phyloP scores from a whole-genome alignment of 1,140 invertebrate genomes.

The Chironomus striatipennis region DNA sequence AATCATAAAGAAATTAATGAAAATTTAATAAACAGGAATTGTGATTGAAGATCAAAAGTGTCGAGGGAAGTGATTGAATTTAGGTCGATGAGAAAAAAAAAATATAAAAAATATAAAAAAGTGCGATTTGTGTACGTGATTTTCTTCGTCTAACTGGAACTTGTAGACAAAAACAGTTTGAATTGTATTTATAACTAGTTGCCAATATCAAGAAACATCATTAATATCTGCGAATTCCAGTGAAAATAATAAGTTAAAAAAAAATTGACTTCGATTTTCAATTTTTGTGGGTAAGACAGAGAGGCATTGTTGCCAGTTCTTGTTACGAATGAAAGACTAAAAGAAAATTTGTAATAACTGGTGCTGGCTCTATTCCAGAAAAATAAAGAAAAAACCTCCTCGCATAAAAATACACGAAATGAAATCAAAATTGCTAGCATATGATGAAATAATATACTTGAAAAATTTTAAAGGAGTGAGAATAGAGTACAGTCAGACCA shows the following conservation, averaged over 20 bases:
- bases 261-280: not conserved
- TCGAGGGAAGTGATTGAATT: not conserved
- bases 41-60: not conserved
- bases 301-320: not conserved
- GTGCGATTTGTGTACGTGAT: slow-evolving; percentile 5
- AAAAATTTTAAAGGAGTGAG: too few relatives aligned
- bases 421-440: too few relatives aligned
- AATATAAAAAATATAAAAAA: not conserved
- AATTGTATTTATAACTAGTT: not conserved
- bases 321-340: not conserved
- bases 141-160: slow-evolving; percentile 13
- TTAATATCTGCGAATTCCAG: not conserved
- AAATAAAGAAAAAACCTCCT: too few relatives aligned
- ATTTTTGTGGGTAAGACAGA: not conserved
- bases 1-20: not conserved
- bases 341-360: not conserved
- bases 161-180: not conserved
- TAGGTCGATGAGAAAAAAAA: not conserved
- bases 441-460: too few relatives aligned
- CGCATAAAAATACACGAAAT: too few relatives aligned
- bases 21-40: not conserved
- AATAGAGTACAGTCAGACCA: too few relatives aligned
- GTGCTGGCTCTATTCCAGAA: too few relatives aligned
- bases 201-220: not conserved
- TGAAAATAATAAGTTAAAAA: not conserved